These are phyloP conservation scores for Hyposoter didymator DNA, from an alignment of 2,888 invertebrate genomes.

Conservation along the genomic window DNA sequence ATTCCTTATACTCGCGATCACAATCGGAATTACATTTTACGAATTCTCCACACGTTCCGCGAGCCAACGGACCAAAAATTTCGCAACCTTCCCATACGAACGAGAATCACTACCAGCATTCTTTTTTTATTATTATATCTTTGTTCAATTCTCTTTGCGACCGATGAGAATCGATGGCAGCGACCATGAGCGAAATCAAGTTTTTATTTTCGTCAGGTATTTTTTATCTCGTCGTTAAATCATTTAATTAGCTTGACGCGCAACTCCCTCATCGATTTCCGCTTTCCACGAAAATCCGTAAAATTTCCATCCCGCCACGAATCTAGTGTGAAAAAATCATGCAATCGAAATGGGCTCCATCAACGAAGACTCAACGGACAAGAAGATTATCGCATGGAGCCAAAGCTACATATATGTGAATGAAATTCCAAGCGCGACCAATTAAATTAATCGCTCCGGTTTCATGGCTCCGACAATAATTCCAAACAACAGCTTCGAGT, in stretches of 20 bases:
- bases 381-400: background rate
- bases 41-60: background rate
- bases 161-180: background rate
- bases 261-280: no score
- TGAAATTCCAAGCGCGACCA: background rate
- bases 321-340: background rate
- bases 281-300: no score
- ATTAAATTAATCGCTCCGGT: background rate
- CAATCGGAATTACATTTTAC: conserved; percentile 7
- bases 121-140: background rate
- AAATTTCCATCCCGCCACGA: background rate
- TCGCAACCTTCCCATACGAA: background rate
- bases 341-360: background rate
- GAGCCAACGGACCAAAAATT: background rate
- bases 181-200: background rate
- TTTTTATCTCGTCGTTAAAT: background rate
- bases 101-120: background rate
- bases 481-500: background rate
- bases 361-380: background rate
- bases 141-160: background rate
- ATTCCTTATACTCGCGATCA: background rate
- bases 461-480: background rate
- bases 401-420: background rate
- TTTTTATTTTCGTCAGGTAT: background rate
- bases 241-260: no score